Percentiles rank a stretch among this genome's conserved stretches.
phyloP scores from a whole-genome alignment of 2,797 vertebrate genomes.

The Phataginus tricuspis region DNA sequence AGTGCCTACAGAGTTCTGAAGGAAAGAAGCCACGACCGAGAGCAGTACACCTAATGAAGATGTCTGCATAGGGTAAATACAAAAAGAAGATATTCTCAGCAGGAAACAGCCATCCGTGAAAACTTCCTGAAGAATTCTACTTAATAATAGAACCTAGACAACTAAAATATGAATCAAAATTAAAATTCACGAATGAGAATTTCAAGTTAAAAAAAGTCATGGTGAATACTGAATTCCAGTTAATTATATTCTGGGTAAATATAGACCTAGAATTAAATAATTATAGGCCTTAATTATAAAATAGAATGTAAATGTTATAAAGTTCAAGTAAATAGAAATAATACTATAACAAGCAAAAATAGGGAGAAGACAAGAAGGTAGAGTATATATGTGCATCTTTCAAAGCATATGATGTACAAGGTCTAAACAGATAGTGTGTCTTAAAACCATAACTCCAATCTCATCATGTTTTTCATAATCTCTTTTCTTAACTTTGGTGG shows the following conservation, averaged over 20 bases:
- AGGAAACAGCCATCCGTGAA: background rate
- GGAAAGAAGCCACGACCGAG: background rate
- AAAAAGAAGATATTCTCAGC: background rate
- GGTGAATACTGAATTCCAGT: background rate
- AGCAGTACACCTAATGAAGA: background rate
- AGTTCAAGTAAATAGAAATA: constrained; percentile 22
- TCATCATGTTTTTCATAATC: background rate
- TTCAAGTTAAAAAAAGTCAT: background rate
- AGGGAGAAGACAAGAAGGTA: background rate
- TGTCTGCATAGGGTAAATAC: background rate
- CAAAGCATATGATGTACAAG: background rate
- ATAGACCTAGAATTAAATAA: constrained; percentile 26
- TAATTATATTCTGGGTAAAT: constrained; percentile 18
- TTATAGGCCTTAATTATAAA: constrained; percentile 8
- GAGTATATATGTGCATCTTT: background rate
- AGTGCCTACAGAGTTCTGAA: background rate
- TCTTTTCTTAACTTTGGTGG: background rate
- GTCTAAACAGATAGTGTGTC: background rate
- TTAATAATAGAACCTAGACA: background rate
- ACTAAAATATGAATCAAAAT: constrained; percentile 46
- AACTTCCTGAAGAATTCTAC: background rate
- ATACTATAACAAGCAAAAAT: background rate
- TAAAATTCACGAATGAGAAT: constrained; percentile 9
- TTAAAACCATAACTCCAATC: background rate
- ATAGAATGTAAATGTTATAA: background rate